Percentiles rank a stretch among this genome's conserved stretches.
phyloP scores from a whole-genome alignment of 2,888 invertebrate genomes.

The Lasioglossum oenotherae region DNA sequence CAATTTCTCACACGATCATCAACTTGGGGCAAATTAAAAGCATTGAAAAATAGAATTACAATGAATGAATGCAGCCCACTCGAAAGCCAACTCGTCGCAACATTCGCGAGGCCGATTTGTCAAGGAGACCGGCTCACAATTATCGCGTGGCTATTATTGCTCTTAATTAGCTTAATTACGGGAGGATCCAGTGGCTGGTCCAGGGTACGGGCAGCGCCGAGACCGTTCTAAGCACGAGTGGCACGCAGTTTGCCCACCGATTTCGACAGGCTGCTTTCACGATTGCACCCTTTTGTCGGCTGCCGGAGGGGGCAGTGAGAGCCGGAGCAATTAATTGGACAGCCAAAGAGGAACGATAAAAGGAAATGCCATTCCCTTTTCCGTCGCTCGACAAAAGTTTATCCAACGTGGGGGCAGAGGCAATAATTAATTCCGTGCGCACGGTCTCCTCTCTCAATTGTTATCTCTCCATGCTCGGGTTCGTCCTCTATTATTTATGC shows the following conservation, averaged over 20 bases:
- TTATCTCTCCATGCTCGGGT: background rate
- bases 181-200: constrained; percentile 14
- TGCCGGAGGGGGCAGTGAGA: constrained; percentile 1
- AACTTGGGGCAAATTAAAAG: background rate
- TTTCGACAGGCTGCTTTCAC: constrained; percentile 59
- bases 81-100: background rate
- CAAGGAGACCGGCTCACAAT: background rate
- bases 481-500: background rate
- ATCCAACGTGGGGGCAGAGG: constrained; percentile 50
- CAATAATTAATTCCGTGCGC: constrained; percentile 58
- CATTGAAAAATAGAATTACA: background rate
- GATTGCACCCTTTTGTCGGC: constrained; percentile 65
- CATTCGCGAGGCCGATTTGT: background rate
- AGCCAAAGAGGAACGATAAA: constrained; percentile 61
- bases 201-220: background rate
- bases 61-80: background rate
- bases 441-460: background rate
- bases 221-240: constrained; percentile 43
- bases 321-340: constrained; percentile 62
- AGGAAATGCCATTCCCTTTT: constrained; percentile 69
- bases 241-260: constrained; percentile 3
- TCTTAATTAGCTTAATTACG: constrained; percentile 71
- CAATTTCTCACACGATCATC: background rate
- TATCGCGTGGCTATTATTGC: constrained; percentile 49
- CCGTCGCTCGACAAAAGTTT: constrained; percentile 53